These are phyloP conservation scores for Eulimnadia texana DNA, from an alignment of 1,140 invertebrate species.

Conservation along the genomic window DNA sequence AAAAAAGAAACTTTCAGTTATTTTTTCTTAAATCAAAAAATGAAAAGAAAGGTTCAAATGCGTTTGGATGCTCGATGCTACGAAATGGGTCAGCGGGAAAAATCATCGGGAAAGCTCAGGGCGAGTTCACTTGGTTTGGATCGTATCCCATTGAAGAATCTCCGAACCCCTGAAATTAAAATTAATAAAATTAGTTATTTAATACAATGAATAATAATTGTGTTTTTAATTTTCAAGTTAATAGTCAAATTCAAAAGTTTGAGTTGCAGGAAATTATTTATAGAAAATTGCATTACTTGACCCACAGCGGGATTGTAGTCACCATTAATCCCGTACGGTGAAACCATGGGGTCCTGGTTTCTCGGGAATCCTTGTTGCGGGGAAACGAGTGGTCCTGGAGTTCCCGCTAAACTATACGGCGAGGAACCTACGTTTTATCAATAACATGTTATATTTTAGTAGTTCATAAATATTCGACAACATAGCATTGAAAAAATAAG, in stretches of 20 bases:
- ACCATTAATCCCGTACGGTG: conserved; percentile 63
- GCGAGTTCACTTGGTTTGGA: conserved; percentile 47
- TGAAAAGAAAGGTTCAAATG: no score
- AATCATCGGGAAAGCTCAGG: conserved; percentile 3
- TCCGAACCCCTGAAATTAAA: conserved; percentile 45
- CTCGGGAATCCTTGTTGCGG: conserved; percentile 45
- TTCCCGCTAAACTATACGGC: conserved; percentile 78
- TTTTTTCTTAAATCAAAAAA: no score
- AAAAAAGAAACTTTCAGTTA: no score
- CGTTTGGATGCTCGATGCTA: no score
- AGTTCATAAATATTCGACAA: no score
- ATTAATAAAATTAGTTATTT: conserved; percentile 18
- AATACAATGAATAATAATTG: conserved; percentile 16
- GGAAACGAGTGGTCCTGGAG: conserved; percentile 83
- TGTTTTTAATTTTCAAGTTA: no score
- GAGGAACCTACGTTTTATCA: conserved; percentile 38
- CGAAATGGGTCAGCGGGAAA: no score
- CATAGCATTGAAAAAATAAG: no score
- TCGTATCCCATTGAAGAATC: conserved; percentile 72
- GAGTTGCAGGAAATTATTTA: background rate
- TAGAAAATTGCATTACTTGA: background rate
- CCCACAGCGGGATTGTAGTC: conserved; percentile 41
- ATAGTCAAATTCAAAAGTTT: background rate
- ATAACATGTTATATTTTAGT: background rate
- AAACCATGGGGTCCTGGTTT: conserved; percentile 68